Percentiles rank a stretch among this genome's conserved stretches.
These are phyloP conservation scores for Erpornis zantholeuca DNA, from an alignment of 2,113 vertebrate species.

Conservation along the genomic window DNA sequence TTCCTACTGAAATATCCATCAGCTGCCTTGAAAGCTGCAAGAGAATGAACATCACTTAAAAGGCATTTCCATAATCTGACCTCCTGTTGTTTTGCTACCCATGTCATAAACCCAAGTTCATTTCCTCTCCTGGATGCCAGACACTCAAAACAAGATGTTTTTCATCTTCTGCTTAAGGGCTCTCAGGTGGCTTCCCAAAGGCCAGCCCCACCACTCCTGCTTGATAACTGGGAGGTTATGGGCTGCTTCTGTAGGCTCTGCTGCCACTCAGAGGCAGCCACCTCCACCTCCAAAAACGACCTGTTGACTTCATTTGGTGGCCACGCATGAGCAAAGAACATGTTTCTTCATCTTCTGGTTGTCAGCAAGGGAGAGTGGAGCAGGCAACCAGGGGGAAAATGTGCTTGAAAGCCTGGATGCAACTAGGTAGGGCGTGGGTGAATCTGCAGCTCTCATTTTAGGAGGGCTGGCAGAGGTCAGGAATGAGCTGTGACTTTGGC, in stretches of 20 bases:
- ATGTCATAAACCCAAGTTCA: neutral
- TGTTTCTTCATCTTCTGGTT: neutral
- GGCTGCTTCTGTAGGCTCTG: neutral
- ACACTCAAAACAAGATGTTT: constrained; percentile 21
- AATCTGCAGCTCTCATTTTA: neutral
- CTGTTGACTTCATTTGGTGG: neutral
- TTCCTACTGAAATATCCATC: neutral
- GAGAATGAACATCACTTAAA: neutral
- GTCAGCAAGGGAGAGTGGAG: neutral
- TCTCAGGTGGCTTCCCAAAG: neutral
- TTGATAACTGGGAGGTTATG: neutral
- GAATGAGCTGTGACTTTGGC: neutral
- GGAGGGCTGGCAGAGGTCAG: neutral
- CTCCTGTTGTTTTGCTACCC: constrained; percentile 1
- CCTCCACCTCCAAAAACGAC: neutral
- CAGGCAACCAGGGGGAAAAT: neutral
- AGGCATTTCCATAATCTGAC: neutral
- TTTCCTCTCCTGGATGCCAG: constrained; percentile 33
- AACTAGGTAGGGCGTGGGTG: too few species aligned
- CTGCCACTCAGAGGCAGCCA: neutral
- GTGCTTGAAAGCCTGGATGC: neutral
- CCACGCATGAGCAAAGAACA: neutral
- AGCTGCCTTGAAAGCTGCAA: neutral
- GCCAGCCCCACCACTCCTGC: neutral
- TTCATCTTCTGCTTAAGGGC: neutral